phyloP scores from a whole-genome alignment of 64 coral and sea anemone genomes.

The Montipora efflorescens region DNA sequence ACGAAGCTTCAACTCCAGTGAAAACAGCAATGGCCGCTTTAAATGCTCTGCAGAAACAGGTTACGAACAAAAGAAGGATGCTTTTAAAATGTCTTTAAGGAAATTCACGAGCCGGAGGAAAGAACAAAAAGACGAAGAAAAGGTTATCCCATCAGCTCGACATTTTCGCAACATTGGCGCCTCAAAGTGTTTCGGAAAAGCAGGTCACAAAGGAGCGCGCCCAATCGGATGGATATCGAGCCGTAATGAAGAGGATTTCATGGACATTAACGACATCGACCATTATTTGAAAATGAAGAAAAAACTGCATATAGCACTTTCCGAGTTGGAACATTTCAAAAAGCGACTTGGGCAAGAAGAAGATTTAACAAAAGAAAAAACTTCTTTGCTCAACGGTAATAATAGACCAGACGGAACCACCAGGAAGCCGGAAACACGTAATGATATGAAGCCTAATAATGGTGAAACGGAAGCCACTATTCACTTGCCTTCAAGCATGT shows the following conservation, averaged over 20 bases:
- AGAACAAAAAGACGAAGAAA: not conserved
- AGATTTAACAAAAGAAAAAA: not conserved
- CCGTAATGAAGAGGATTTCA: not conserved
- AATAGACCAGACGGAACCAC: no score
- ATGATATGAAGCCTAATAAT: not conserved
- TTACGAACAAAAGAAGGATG: no score
- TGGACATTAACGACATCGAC: constrained; percentile 25
- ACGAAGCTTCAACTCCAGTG: no score
- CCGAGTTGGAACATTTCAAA: not conserved
- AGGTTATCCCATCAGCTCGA: not conserved
- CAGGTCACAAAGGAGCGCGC: no score
- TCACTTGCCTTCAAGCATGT: not conserved
- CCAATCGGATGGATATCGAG: not conserved
- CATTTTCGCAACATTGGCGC: not conserved
- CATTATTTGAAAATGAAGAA: not conserved
- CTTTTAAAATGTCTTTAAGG: no score
- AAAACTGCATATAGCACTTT: not conserved
- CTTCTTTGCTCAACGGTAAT: not conserved
- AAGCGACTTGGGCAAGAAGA: not conserved
- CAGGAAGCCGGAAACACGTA: not conserved
- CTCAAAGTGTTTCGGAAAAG: no score
- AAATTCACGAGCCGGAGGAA: not conserved
- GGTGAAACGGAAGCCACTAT: not conserved
- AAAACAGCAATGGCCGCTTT: no score
- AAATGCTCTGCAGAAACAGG: no score